These are phyloP conservation scores for Colletes collaris DNA, from an alignment of 2,888 invertebrate species.

Conservation along the genomic window DNA sequence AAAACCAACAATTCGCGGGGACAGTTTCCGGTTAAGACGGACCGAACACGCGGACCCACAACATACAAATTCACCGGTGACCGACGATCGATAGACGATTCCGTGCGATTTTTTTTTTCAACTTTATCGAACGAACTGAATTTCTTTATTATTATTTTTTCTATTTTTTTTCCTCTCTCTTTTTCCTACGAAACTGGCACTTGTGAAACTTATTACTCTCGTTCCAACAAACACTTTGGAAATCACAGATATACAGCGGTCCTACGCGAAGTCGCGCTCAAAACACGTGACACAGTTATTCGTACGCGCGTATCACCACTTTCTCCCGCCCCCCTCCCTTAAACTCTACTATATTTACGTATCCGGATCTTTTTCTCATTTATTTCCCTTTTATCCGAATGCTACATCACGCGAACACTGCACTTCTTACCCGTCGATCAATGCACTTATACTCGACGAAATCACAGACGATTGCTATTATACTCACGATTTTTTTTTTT, in stretches of 20 bases:
- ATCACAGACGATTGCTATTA: slow-evolving; percentile 60
- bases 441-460: slow-evolving; percentile 50
- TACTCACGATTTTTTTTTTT: slow-evolving; percentile 25
- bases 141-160: background rate
- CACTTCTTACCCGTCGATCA: slow-evolving; percentile 51
- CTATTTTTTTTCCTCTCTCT: background rate
- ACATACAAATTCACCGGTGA: background rate
- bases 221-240: slow-evolving; percentile 59
- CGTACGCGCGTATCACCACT: slow-evolving; percentile 46
- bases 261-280: slow-evolving; percentile 48
- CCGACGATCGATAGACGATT: slow-evolving; percentile 19
- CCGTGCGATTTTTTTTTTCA: background rate
- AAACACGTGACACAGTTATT: slow-evolving; percentile 62
- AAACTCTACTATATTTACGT: too few species aligned
- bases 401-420: slow-evolving; percentile 50
- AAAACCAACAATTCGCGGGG: slow-evolving; percentile 44
- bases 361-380: too few species aligned
- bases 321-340: background rate
- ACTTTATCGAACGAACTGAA: slow-evolving; percentile 13
- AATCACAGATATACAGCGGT: slow-evolving; percentile 63
- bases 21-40: slow-evolving; percentile 35
- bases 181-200: slow-evolving; percentile 65
- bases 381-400: slow-evolving; percentile 2
- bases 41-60: slow-evolving; percentile 50
- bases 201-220: slow-evolving; percentile 49